phyloP scores from a whole-genome alignment of 1,140 invertebrate genomes.

The Drosophila baimaii region DNA sequence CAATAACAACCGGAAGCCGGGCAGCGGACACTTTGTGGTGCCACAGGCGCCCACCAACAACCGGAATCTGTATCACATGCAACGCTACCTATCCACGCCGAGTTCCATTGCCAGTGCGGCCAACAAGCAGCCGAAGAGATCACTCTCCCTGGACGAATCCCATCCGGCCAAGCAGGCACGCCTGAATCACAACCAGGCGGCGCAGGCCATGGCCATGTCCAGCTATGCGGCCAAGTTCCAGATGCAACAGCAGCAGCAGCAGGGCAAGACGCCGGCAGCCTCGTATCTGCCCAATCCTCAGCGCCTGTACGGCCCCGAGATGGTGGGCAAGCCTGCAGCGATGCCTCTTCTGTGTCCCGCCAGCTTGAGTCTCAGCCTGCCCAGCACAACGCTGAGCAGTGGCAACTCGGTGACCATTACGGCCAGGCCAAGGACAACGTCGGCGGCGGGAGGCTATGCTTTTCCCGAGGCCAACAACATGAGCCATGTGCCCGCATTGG shows the following conservation, averaged over 20 bases:
- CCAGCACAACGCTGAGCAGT: slow-evolving; percentile 11
- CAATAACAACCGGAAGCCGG: slow-evolving; percentile 51
- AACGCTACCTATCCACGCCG: slow-evolving; percentile 73
- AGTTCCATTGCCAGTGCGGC: slow-evolving; percentile 79
- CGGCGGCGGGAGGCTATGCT: neutral
- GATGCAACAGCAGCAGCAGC: slow-evolving; percentile 24
- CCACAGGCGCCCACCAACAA: slow-evolving; percentile 56
- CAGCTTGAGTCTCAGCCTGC: slow-evolving; percentile 27
- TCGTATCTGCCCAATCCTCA: slow-evolving; percentile 45
- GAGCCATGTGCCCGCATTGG: slow-evolving; percentile 59
- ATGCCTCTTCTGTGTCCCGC: slow-evolving; percentile 55
- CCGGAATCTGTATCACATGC: slow-evolving; percentile 52
- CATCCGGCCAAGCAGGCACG: slow-evolving; percentile 64
- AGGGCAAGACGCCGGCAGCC: slow-evolving; percentile 15
- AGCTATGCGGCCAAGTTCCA: slow-evolving; percentile 33
- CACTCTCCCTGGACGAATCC: slow-evolving; percentile 69
- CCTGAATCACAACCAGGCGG: slow-evolving; percentile 36
- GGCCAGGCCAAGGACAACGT: slow-evolving; percentile 25
- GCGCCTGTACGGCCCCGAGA: slow-evolving; percentile 56
- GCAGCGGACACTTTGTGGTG: slow-evolving; percentile 66
- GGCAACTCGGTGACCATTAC: slow-evolving; percentile 55
- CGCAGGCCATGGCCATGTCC: slow-evolving; percentile 39
- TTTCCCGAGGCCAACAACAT: slow-evolving; percentile 10
- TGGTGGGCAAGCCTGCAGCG: slow-evolving; percentile 25
- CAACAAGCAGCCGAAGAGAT: slow-evolving; percentile 76